Evolutionary conservation across 1,140 invertebrate genomes (phyloP).

Genomic region (Aphis craccivora): DNA sequence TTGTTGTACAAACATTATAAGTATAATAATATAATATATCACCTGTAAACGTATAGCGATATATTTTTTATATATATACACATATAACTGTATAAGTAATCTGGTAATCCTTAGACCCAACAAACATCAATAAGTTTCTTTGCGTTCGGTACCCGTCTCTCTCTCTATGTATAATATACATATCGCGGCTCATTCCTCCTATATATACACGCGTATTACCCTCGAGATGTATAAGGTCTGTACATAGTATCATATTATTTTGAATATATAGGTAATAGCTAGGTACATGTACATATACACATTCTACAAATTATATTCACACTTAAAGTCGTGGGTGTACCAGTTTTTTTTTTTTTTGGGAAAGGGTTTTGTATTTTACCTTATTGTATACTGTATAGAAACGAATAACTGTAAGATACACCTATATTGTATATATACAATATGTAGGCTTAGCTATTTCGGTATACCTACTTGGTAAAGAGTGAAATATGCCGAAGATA

Average conservation of each 20-base stretch:
- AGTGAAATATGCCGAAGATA: neutral
- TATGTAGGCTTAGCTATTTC: neutral
- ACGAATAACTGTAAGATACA: neutral
- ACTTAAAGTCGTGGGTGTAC: neutral
- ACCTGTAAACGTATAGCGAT: neutral
- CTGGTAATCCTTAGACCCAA: neutral
- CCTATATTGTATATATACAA: neutral
- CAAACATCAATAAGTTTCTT: neutral
- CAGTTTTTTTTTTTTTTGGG: neutral
- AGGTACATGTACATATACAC: neutral
- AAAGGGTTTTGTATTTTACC: neutral
- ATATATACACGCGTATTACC: neutral
- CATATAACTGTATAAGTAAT: neutral
- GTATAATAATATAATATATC: neutral
- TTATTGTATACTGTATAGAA: neutral
- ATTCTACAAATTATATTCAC: neutral
- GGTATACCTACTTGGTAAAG: constrained; percentile 6
- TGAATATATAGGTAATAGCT: neutral
- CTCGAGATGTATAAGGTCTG: neutral
- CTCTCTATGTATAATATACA: too few relatives aligned
- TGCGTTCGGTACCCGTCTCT: neutral
- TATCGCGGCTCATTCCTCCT: neutral
- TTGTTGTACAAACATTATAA: neutral
- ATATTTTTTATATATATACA: neutral
- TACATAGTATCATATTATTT: neutral